phyloP scores from a whole-genome alignment of 2,888 invertebrate species.

The Stratiomys singularior region DNA sequence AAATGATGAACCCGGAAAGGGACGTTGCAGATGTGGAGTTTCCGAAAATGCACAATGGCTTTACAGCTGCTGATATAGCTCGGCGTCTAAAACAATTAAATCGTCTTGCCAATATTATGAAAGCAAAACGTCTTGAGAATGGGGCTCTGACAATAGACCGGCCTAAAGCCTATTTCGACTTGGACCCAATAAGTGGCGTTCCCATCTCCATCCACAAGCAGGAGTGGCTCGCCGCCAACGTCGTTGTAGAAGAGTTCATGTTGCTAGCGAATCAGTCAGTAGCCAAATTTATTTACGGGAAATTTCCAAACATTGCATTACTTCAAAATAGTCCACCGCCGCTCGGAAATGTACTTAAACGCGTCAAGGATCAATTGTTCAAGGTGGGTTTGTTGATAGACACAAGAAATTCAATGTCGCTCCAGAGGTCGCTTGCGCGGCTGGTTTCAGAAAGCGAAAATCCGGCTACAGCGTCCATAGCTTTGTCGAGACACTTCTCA shows the following conservation, averaged over 20 bases:
- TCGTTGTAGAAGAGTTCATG: constrained; percentile 97
- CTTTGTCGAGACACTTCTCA: constrained; percentile 80
- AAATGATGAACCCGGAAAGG: constrained; percentile 72
- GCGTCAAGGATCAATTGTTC: constrained; percentile 70
- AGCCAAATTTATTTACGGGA: constrained; percentile 77
- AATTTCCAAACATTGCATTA: constrained; percentile 80
- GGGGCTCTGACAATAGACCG: constrained; percentile 90
- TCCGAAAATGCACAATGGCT: constrained; percentile 74
- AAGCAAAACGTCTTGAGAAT: constrained; percentile 74
- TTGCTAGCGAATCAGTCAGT: constrained; percentile 92
- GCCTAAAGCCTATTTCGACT: constrained; percentile 79
- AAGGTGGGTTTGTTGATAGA: constrained; percentile 79
- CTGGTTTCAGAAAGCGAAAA: constrained; percentile 58
- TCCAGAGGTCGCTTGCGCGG: constrained; percentile 73
- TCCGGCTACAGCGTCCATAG: constrained; percentile 67
- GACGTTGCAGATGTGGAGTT: constrained; percentile 68
- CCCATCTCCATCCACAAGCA: constrained; percentile 79
- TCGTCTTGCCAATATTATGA: constrained; percentile 74
- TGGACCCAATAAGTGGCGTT: constrained; percentile 74
- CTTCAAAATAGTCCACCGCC: constrained; percentile 89
- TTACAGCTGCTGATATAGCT: constrained; percentile 70
- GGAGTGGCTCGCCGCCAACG: constrained; percentile 81
- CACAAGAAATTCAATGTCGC: constrained; percentile 73
- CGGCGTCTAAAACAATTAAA: constrained; percentile 73
- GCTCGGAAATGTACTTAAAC: constrained; percentile 71